Evolutionary conservation across 2,888 invertebrate species (phyloP), one percentile per base, ranked within the genome.

Genomic region (Polietes domitor): DNA sequence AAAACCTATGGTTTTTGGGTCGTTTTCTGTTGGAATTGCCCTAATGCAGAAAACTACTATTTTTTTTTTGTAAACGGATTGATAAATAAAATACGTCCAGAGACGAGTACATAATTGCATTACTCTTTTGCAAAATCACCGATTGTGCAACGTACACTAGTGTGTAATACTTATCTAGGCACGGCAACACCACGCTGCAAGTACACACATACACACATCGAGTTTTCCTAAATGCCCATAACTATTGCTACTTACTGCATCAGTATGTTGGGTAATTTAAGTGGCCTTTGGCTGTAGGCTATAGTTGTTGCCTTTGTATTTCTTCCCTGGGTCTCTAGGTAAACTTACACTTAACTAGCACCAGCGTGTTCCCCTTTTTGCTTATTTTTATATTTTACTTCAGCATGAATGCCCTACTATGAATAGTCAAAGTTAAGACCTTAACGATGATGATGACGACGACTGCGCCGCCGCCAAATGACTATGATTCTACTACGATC

Each of bases 191-290:
- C 12, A 68, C 21, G 37, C 37, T 37, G 21, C n/a, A n/a, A 37
- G 12, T 47, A 47, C n/a, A 47, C 47, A 12, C n/a, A 6, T 32
- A 32, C 32, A 32, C 32, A 32, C n/a, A n/a, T n/a, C n/a, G 32
- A n/a, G 47, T 47, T 47, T 12, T 41, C 43, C 15, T 37, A 70
- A 70, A 32, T 65, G 71, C 63, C 55, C 77, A 74, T 82, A 82
- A 78, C 77, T 78, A 82, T 82, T 74, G 83, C 80, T 83, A 83
- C 83, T 77, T 80, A 83, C 83, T 77, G 80, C 77, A 80, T 83
- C 74, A 80, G 80, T 74, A 72, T 83, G 76, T 15, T 12, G 47
- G n/a, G 71, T 82, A 76, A 83, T 83, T 83, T 79, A 77, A 79
- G 72, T 73, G 76, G 83, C 83, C 83, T 79, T 76, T 76, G 79